phyloP scores from a whole-genome alignment of 2,797 vertebrate genomes.

The Chrosomus eos region DNA sequence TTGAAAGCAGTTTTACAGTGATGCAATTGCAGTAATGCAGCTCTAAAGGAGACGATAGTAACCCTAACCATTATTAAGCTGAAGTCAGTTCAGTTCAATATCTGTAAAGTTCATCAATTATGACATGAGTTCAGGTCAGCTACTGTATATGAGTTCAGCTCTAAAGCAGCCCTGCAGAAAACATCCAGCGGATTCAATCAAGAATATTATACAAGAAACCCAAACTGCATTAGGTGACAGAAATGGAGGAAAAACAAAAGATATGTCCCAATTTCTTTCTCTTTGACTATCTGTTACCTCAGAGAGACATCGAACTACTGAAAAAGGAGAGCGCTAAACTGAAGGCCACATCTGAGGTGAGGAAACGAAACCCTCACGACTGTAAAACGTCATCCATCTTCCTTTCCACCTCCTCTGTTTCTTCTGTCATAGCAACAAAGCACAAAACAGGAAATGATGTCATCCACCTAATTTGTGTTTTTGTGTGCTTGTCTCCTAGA shows the following conservation, averaged over 20 bases:
- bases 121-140: not conserved
- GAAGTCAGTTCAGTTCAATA: not conserved
- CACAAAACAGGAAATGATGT: conserved; percentile 41
- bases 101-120: not conserved
- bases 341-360: conserved; percentile 55
- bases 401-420: conserved; percentile 21
- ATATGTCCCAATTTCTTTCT: not conserved
- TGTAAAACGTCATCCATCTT: not conserved
- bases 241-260: not conserved
- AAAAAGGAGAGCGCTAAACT: conserved; percentile 50
- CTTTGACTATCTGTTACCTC: not conserved
- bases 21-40: not conserved
- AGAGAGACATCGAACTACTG: conserved; percentile 58
- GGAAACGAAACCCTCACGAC: not conserved
- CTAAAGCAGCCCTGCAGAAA: not conserved
- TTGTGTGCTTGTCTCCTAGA: conserved; percentile 37
- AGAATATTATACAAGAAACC: not conserved
- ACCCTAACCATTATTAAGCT: no score
- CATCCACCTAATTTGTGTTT: conserved; percentile 3
- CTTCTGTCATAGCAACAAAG: conserved; percentile 4
- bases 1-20: no score
- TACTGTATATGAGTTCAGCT: not conserved
- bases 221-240: not conserved
- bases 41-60: not conserved
- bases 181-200: not conserved